Base-by-base conservation (phyloP, 2,888 invertebrate species). In the Timema cristinae region DNA sequence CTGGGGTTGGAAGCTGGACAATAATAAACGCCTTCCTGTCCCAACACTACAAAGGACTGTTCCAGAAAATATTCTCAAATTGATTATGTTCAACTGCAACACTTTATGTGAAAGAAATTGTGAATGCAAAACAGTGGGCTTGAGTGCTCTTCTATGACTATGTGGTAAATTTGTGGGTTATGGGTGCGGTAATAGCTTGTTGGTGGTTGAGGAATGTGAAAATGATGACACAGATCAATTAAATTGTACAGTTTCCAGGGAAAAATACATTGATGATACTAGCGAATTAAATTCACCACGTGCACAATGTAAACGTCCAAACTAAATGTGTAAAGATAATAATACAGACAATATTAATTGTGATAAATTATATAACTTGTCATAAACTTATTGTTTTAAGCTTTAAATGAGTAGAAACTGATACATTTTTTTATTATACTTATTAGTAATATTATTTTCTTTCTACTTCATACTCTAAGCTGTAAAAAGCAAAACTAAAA, bases 81-180 rank as follows among this genome's bases (percentile, higher is more conserved):
- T 61, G 16, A 47, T 61, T 47, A 61, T 61, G 61, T 61, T 16
- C 16, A 15, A 61, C 15, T 59, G 59, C 59, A 59, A 59, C n/a
- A 59, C 16, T 59, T 59, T 16, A 59, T 11, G 59, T 59, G 59
- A 16, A 59, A 59, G 16, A 59, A 59, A 59, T 16, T 59, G 59
- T 59, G 59, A 59, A 16, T 59, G 59, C 59, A 59, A 59, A 59
- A 16, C n/a, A 59, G 59, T 59, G 59, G 7, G 16, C 59, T 59
- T 59, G 59, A 59, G 16, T 59, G 59, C 16, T 59, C 59, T 59
- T 7, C 15, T 11, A 59, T 59, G 59, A n/a, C n/a, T n/a, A n/a
- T 59, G 59, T 59, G 59, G 59, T 59, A n/a, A 59, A 11, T 59
- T n/a, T 59, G 7, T 16, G n/a, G 59, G 7, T 15, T 59, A 11